Conservation (phyloP, 2,113 vertebrate species). For the Nothoprocta perdicaria region DNA sequence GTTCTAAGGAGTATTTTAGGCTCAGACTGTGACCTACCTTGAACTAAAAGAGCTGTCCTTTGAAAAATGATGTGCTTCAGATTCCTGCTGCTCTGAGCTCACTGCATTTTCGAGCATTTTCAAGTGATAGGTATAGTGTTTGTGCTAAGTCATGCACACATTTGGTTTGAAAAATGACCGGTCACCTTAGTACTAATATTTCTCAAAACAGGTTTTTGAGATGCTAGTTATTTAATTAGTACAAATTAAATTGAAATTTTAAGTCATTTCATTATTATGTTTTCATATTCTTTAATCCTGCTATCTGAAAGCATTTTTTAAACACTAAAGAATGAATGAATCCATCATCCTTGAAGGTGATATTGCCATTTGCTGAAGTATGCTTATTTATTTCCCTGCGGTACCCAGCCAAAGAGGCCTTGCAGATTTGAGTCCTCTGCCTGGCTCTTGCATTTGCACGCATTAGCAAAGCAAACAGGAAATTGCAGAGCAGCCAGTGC, state of each 20-base stretch:
- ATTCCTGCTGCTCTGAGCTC: neutral
- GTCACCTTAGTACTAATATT: neutral
- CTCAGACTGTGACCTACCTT: neutral
- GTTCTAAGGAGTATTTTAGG: neutral
- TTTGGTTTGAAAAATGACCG: neutral
- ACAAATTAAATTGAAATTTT: neutral
- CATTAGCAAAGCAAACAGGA: conserved; percentile 19
- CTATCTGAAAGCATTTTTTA: neutral
- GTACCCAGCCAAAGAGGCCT: neutral
- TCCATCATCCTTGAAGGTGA: neutral
- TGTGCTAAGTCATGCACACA: fast-evolving
- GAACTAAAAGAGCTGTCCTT: neutral
- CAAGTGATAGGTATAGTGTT: neutral
- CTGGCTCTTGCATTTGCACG: neutral
- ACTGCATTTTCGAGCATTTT: neutral
- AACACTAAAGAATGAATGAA: neutral
- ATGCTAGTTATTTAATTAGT: neutral
- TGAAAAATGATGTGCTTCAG: neutral
- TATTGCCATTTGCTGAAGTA: neutral
- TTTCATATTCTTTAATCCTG: neutral
- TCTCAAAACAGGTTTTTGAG: neutral
- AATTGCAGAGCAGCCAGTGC: neutral
- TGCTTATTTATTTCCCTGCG: neutral
- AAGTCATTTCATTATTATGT: neutral
- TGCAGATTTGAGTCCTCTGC: neutral